Evolutionary conservation across 2,113 vertebrate genomes (phyloP).

Genomic region (Herpetotheres cachinnans): DNA sequence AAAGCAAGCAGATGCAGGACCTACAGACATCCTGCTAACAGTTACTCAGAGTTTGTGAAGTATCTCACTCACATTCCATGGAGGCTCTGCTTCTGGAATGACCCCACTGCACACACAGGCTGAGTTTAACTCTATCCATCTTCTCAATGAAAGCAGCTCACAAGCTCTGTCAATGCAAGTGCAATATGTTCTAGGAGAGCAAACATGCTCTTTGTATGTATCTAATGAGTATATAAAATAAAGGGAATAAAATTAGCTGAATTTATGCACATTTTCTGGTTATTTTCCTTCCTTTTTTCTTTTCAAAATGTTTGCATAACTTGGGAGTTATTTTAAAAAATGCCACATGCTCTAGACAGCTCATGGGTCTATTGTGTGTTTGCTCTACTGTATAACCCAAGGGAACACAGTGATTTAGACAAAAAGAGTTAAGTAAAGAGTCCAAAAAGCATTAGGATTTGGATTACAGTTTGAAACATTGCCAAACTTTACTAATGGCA

Average conservation of each 20-base stretch:
- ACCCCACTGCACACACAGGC: background rate
- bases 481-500: background rate
- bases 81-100: background rate
- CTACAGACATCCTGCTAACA: background rate
- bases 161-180: background rate
- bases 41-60: background rate
- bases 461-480: conserved; percentile 19
- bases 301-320: background rate
- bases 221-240: background rate
- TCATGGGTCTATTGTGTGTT: background rate
- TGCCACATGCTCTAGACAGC: background rate
- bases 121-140: conserved; percentile 35
- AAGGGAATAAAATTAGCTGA: background rate
- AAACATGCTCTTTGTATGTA: background rate
- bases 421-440: background rate
- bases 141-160: background rate
- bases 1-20: background rate
- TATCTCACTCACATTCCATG: background rate
- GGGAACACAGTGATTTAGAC: background rate
- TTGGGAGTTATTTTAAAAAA: background rate
- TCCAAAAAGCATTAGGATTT: conserved; percentile 23
- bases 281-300: background rate
- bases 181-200: background rate
- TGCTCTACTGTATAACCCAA: background rate
- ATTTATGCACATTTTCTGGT: background rate